Evolutionary conservation across 2,888 invertebrate genomes (phyloP), one percentile per base, ranked within the genome.

Genomic region (Andrena minutula): DNA sequence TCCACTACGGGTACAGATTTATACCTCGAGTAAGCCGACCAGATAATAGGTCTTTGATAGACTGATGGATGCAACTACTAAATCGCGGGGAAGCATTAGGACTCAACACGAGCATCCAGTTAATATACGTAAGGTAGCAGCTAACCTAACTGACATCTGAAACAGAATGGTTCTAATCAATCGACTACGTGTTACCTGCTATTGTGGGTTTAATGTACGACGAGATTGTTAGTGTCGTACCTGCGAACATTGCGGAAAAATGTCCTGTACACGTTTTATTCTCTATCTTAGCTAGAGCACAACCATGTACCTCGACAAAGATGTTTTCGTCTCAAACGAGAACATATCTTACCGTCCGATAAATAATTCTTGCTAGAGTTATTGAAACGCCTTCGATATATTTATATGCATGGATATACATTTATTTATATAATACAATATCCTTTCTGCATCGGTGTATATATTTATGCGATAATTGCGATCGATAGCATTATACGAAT

Each of bases 271-370:
- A 49, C 8, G 7, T 32, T 32, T 49, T 7, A 60, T 35, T 10
- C 41, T 63, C 26, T 4, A 49, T 51, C 53, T 23, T 41, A 8
- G 26, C 32, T 41, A n/a, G 41, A 20, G 63, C 28, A 60, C 49
- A 32, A 56, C 20, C 51, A 53, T 20, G 20, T 68, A 74, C 12
- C 47, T 53, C 32, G 49, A 70, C 30, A 41, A 68, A 76, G 20
- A 56, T 53, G 47, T 64, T 69, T 49, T 63, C 63, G 60, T 41
- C 65, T 7, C 2, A 20, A 75, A 51, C 47, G 53, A 68, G 41
- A 64, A 28, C 49, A 53, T 51, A 16, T 56, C 60, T 58, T 76
- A 61, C 75, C 76, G 85, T 82, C 82, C 82, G 53, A 77, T 53
- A 26, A 72, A 41, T 61, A 20, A 78, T 70, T 66, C 63, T 16